These are phyloP conservation scores for Choristoneura rosaceana DNA, from an alignment of 2,888 invertebrate species.

Conservation along the genomic window DNA sequence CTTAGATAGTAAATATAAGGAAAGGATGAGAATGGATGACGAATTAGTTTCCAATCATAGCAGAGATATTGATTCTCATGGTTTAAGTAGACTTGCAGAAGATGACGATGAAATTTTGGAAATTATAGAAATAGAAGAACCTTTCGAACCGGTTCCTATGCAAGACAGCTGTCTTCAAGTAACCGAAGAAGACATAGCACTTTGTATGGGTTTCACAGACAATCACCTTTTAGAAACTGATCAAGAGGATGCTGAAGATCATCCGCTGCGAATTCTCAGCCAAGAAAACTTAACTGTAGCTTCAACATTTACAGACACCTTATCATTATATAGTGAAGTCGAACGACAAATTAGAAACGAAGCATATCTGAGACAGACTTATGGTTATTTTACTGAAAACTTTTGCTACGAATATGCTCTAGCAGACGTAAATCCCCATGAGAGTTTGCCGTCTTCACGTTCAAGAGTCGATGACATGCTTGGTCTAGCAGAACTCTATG, in stretches of 20 bases:
- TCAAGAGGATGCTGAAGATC: constrained; percentile 89
- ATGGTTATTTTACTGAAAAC: constrained; percentile 84
- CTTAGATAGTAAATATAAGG: constrained; percentile 90
- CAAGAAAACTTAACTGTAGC: constrained; percentile 96
- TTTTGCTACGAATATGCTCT: constrained; percentile 69
- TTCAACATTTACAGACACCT: constrained; percentile 93
- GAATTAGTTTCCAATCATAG: constrained; percentile 84
- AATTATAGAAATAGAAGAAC: constrained; percentile 92
- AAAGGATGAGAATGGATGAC: constrained; percentile 87
- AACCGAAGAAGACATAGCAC: constrained; percentile 96
- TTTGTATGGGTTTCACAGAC: constrained; percentile 91
- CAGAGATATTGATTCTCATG: constrained; percentile 79
- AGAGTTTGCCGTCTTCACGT: constrained; percentile 77
- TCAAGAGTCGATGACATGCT: constrained; percentile 92
- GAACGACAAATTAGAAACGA: constrained; percentile 88
- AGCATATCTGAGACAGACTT: constrained; percentile 84
- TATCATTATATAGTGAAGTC: constrained; percentile 88
- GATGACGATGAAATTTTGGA: constrained; percentile 91
- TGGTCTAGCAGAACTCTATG: constrained; percentile 92
- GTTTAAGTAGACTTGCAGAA: constrained; percentile 76
- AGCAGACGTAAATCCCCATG: constrained; percentile 75
- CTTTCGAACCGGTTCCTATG: constrained; percentile 93
- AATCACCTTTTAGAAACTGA: constrained; percentile 90
- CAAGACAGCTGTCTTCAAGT: constrained; percentile 95
- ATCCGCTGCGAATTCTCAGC: constrained; percentile 94